Percentiles rank a stretch among this genome's conserved stretches.
Evolutionary conservation across 2,113 vertebrate genomes (phyloP).

Genomic region (Atherinomorus stipes): DNA sequence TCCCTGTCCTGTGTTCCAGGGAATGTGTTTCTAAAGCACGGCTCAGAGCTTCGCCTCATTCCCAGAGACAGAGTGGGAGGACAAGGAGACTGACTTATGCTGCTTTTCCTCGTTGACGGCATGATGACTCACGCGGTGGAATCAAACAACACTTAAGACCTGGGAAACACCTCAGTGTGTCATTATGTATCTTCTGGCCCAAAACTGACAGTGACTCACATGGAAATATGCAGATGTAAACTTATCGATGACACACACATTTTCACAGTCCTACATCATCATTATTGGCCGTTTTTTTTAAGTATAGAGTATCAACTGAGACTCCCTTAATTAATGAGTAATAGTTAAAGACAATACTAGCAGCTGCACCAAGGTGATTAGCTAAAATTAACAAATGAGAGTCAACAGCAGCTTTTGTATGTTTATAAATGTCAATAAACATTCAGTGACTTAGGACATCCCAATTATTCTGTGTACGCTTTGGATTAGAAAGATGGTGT

Average conservation of each 20-base stretch:
- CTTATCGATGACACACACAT: conserved; percentile 12
- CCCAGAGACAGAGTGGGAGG: conserved; percentile 85
- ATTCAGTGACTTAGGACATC: conserved; percentile 8
- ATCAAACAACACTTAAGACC: conserved; percentile 45
- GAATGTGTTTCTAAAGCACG: conserved; percentile 85
- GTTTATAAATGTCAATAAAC: conserved; percentile 56
- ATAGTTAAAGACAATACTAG: conserved; percentile 27
- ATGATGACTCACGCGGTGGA: conserved; percentile 63
- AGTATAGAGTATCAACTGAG: conserved; percentile 7
- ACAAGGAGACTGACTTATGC: conserved; percentile 58
- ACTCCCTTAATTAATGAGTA: background rate
- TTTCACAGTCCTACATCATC: conserved; percentile 15
- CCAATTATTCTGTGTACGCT: conserved; percentile 15
- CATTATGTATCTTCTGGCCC: conserved; percentile 59
- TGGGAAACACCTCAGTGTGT: conserved; percentile 65
- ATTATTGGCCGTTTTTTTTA: conserved; percentile 10
- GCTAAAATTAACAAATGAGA: background rate
- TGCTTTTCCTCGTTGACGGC: conserved; percentile 35
- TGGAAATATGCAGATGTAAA: conserved; percentile 39
- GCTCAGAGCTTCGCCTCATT: conserved; percentile 85
- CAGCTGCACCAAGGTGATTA: conserved; percentile 3
- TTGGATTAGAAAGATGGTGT: conserved; percentile 2
- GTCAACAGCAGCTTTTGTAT: conserved; percentile 47
- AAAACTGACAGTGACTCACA: conserved; percentile 58
- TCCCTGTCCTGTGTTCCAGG: conserved; percentile 69